These are phyloP conservation scores for Ceratoteleas bidentatus DNA, from an alignment of 1,140 invertebrate genomes.

Conservation along the genomic window DNA sequence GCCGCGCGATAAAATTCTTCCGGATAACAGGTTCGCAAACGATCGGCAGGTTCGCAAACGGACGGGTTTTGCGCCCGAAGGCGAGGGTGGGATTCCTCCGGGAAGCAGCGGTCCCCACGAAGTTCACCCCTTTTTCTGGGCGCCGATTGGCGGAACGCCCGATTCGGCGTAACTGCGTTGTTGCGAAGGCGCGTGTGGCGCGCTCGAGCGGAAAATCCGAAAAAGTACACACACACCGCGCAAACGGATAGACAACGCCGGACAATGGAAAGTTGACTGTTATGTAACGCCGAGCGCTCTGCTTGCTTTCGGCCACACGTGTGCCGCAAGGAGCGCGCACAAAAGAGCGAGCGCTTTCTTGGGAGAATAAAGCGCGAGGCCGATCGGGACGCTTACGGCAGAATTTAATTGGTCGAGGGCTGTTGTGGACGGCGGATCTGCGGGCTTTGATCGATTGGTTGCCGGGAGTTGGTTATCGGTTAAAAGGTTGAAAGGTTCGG, in stretches of 20 bases:
- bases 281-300: constrained; percentile 22
- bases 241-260: constrained; percentile 22
- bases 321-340: neutral
- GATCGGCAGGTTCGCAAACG: constrained; percentile 22
- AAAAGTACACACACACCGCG: constrained; percentile 16
- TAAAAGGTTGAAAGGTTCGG: no score
- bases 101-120: constrained; percentile 9
- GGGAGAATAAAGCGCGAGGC: neutral
- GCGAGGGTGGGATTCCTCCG: constrained; percentile 59
- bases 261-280: constrained; percentile 37
- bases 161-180: constrained; percentile 46
- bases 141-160: constrained; percentile 26
- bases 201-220: constrained; percentile 14
- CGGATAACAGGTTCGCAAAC: no score
- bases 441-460: no score
- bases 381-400: no score
- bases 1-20: no score
- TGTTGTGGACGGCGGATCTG: no score
- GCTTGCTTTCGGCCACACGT: constrained; percentile 16
- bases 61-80: neutral
- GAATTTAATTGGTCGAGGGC: no score
- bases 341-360: neutral
- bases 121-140: no score
- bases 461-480: no score
- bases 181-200: neutral